Evolutionary conservation across 2,888 invertebrate genomes (phyloP).

Genomic region (Poecilus cupreus): DNA sequence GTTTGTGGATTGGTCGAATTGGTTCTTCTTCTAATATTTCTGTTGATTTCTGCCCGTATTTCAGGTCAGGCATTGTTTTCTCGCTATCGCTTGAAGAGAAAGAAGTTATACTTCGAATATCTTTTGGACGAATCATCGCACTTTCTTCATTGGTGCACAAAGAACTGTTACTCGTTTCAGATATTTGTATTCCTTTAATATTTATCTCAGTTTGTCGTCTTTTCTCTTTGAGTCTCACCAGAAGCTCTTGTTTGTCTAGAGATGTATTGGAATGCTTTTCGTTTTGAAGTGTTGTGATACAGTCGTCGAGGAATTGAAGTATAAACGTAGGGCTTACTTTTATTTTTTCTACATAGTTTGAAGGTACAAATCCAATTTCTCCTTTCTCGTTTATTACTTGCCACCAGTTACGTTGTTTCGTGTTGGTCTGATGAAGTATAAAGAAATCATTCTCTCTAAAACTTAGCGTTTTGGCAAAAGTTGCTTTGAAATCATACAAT

Average conservation of each 20-base stretch:
- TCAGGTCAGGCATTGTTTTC: slow-evolving; percentile 40
- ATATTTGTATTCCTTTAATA: slow-evolving; percentile 69
- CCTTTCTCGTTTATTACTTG: slow-evolving; percentile 89
- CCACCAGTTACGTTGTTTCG: slow-evolving; percentile 91
- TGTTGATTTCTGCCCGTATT: slow-evolving; percentile 43
- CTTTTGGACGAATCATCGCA: background rate
- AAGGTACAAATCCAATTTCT: slow-evolving; percentile 89
- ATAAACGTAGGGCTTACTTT: slow-evolving; percentile 85
- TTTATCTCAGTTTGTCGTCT: slow-evolving; percentile 77
- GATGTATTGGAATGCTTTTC: slow-evolving; percentile 72
- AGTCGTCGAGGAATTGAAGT: slow-evolving; percentile 82
- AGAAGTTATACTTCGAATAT: slow-evolving; percentile 14
- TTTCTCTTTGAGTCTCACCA: slow-evolving; percentile 79
- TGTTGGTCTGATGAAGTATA: slow-evolving; percentile 85
- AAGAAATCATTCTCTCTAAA: slow-evolving; percentile 88
- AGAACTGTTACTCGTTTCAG: slow-evolving; percentile 68
- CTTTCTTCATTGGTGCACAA: slow-evolving; percentile 66
- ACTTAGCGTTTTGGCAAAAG: slow-evolving; percentile 87
- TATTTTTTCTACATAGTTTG: slow-evolving; percentile 88
- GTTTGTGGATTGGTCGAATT: slow-evolving; percentile 66
- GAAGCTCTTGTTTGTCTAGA: slow-evolving; percentile 78
- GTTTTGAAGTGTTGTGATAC: slow-evolving; percentile 75
- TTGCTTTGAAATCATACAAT: slow-evolving; percentile 89
- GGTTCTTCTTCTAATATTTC: slow-evolving; percentile 66
- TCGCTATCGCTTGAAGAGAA: slow-evolving; percentile 12